These are phyloP conservation scores for Ochropleura leucogaster DNA, from an alignment of 2,888 invertebrate genomes.

Conservation along the genomic window DNA sequence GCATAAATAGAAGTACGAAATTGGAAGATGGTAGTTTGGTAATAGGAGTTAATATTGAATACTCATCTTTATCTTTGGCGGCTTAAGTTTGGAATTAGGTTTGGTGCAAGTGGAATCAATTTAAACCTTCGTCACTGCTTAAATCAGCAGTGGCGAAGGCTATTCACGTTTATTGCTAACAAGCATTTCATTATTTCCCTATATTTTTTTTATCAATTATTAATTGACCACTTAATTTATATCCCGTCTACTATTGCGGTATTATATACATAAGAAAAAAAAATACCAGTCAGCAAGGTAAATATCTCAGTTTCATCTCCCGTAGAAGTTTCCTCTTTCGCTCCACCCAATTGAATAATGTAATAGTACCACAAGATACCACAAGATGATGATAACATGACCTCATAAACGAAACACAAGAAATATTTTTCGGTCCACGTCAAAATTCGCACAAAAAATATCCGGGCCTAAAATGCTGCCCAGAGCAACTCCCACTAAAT, in stretches of 20 bases:
- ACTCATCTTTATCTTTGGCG: not conserved
- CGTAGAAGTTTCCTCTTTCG: not conserved
- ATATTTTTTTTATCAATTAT: no score
- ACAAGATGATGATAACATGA: not conserved
- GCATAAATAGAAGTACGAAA: constrained; percentile 35
- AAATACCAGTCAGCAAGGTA: not conserved
- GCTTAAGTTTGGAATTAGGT: not conserved
- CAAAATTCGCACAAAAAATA: constrained; percentile 6
- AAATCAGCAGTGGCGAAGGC: no score
- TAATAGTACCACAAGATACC: no score
- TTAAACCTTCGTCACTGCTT: not conserved
- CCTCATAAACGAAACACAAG: not conserved
- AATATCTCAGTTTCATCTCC: not conserved
- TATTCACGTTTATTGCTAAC: no score
- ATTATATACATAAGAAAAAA: not conserved
- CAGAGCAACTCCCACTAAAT: constrained; percentile 37
- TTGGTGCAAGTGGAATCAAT: not conserved
- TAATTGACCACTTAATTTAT: not conserved
- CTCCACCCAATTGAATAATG: no score
- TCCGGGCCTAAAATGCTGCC: constrained; percentile 16
- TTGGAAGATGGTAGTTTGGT: constrained; percentile 12
- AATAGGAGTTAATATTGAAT: constrained; percentile 15
- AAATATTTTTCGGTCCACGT: not conserved
- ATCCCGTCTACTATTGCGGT: not conserved
- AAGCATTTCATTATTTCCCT: not conserved